Evolutionary conservation across 2,797 vertebrate genomes (phyloP).

Genomic region (Sitta carolinensis): DNA sequence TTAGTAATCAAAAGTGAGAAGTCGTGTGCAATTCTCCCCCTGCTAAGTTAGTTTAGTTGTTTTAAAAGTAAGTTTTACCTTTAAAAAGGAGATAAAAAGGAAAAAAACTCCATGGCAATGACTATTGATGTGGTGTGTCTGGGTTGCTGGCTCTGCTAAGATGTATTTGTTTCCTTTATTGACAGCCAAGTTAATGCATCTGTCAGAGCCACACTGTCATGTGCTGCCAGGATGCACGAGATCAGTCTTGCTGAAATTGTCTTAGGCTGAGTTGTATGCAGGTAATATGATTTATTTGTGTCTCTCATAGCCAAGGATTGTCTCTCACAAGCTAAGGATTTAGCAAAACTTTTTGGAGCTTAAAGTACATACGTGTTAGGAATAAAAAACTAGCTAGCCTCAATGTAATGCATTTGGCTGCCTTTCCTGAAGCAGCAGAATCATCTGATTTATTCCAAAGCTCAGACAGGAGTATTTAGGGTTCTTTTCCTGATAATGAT

Average conservation of each 20-base stretch:
- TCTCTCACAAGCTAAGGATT: background rate
- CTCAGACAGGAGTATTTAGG: background rate
- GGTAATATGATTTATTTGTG: background rate
- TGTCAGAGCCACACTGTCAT: background rate
- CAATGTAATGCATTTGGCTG: background rate
- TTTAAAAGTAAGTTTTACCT: background rate
- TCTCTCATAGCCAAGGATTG: background rate
- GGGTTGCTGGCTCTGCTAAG: background rate
- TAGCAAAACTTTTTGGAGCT: background rate
- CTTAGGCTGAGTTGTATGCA: background rate
- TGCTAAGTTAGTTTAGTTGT: background rate
- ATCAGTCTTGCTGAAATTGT: background rate
- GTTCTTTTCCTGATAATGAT: background rate
- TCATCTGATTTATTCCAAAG: background rate
- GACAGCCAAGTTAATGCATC: background rate
- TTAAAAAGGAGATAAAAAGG: background rate
- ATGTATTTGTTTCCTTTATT: background rate
- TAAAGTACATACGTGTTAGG: background rate
- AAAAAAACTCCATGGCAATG: background rate
- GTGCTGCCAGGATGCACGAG: background rate
- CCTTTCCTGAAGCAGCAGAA: background rate
- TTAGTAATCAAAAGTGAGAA: background rate
- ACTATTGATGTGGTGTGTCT: background rate
- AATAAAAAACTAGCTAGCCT: background rate
- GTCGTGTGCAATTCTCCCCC: background rate